phyloP scores from a whole-genome alignment of 1,140 invertebrate species.

The Achatina immaculata region DNA sequence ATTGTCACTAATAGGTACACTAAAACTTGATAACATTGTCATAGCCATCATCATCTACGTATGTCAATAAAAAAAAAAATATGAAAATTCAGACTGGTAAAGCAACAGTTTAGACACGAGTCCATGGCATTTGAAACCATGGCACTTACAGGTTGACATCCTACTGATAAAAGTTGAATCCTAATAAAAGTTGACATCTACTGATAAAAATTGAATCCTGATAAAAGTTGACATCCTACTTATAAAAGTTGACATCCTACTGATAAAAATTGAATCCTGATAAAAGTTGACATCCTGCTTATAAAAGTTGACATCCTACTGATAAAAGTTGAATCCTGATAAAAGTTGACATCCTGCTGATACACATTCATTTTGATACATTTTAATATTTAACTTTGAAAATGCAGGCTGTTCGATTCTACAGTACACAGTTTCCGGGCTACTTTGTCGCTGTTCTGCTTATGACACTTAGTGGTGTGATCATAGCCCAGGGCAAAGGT shows the following conservation, averaged over 20 bases:
- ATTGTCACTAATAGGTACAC: too few species aligned
- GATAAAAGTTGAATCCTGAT: not conserved
- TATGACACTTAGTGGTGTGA: not conserved
- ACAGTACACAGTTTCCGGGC: slow-evolving; percentile 1
- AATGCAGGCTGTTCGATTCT: slow-evolving; percentile 26
- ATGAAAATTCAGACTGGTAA: too few species aligned
- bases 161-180: not conserved
- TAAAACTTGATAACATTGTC: too few species aligned
- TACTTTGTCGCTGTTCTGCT: slow-evolving; percentile 24
- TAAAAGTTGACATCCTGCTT: not conserved
- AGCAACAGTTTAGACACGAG: too few species aligned
- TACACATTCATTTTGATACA: not conserved
- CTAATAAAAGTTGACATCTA: not conserved
- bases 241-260: not conserved
- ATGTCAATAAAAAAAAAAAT: too few species aligned
- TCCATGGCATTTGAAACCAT: too few species aligned
- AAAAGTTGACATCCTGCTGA: not conserved
- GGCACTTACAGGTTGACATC: not conserved
- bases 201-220: not conserved
- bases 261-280: not conserved
- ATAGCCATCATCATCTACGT: too few species aligned
- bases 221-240: not conserved
- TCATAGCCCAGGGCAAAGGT: slow-evolving; percentile 19
- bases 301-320: not conserved
- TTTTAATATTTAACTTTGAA: not conserved